These are phyloP conservation scores for Anarhynchus alexandrinus DNA, from an alignment of 2,113 vertebrate genomes.

Conservation along the genomic window DNA sequence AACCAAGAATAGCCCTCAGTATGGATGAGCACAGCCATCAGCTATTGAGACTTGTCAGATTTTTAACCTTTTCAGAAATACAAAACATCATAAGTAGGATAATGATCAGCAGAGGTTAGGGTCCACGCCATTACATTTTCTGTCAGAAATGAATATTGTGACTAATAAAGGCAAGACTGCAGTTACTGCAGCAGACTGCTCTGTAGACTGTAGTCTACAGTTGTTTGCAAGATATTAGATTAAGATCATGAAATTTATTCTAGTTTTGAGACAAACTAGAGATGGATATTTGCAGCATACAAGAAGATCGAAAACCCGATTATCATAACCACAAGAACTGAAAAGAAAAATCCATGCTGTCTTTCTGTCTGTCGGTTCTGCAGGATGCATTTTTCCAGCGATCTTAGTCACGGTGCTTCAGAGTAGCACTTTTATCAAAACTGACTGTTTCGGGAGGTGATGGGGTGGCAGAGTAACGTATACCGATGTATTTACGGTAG, in stretches of 20 bases:
- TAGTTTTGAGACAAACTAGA: slow-evolving; percentile 25
- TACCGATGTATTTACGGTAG: not conserved
- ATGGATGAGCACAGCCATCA: not conserved
- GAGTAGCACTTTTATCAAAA: not conserved
- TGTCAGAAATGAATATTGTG: slow-evolving; percentile 1
- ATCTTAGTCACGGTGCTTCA: slow-evolving; percentile 50
- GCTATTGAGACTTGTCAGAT: not conserved
- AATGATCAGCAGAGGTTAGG: not conserved
- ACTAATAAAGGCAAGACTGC: slow-evolving; percentile 3
- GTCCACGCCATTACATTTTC: not conserved
- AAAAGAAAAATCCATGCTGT: slow-evolving; percentile 24
- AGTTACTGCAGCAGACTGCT: slow-evolving; percentile 33
- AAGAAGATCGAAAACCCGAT: slow-evolving; percentile 27
- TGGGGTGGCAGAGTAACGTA: not conserved
- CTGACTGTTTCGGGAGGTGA: not conserved
- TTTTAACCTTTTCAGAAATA: slow-evolving; percentile 49
- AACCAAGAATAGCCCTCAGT: not conserved
- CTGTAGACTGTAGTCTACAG: slow-evolving; percentile 28
- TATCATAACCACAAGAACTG: slow-evolving; percentile 22
- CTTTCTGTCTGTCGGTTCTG: not conserved
- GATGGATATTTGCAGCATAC: slow-evolving; percentile 39
- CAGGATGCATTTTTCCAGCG: slow-evolving; percentile 28
- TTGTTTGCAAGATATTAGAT: slow-evolving; percentile 52
- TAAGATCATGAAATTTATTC: slow-evolving; percentile 30
- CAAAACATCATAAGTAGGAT: not conserved